phyloP scores from a whole-genome alignment of 1,140 invertebrate genomes.

The Lepidurus apus region DNA sequence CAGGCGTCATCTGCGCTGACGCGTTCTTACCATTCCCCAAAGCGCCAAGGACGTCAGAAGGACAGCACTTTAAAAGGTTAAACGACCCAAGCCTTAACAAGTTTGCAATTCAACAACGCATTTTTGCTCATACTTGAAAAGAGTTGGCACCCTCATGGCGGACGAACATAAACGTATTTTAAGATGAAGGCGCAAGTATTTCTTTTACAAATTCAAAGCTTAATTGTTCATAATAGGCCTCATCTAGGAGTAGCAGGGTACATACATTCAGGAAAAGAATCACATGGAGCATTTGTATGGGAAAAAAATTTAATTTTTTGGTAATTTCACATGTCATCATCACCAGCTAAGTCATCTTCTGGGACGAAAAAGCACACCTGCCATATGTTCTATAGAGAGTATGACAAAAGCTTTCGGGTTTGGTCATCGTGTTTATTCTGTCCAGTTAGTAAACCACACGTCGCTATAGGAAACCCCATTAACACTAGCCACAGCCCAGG shows the following conservation, averaged over 20 bases:
- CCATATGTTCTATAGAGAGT: not conserved
- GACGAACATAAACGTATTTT: too few species aligned
- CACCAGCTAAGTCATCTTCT: not conserved
- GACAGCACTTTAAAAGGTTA: conserved; percentile 3
- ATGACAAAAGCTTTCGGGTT: not conserved
- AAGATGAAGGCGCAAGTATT: too few species aligned
- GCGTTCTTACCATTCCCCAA: not conserved
- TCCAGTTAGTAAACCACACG: not conserved
- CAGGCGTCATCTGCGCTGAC: conserved; percentile 20
- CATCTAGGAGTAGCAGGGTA: too few species aligned
- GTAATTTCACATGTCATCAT: too few species aligned
- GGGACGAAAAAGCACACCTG: not conserved
- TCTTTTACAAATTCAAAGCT: too few species aligned
- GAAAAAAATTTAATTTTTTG: too few species aligned
- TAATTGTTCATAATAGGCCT: too few species aligned
- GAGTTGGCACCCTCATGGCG: not conserved
- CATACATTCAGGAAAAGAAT: too few species aligned
- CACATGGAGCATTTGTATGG: too few species aligned
- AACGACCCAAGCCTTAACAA: not conserved
- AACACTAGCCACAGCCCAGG: not conserved
- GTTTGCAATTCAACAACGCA: not conserved
- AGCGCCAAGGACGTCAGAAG: conserved; percentile 7
- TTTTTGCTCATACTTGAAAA: not conserved
- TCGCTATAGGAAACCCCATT: not conserved
- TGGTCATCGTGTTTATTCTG: not conserved